A percentile compares a stretch with the other conserved stretches of the same genome.
Conservation (phyloP, 2,797 vertebrate species). For the Oryzias dopingdopingensis region DNA sequence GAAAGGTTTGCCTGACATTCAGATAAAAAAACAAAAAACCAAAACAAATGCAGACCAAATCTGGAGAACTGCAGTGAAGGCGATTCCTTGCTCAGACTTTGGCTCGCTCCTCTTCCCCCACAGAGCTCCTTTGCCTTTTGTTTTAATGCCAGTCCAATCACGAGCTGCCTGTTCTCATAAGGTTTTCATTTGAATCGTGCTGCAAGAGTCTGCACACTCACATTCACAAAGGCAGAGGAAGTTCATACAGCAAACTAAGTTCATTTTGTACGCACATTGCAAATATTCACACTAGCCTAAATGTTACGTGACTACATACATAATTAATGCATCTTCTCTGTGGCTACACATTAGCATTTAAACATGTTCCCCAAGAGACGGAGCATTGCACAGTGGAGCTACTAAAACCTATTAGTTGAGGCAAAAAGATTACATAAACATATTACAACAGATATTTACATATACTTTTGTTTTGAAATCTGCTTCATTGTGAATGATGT, state of each 20-base stretch:
- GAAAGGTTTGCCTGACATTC: slow-evolving; percentile 68
- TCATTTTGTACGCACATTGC: slow-evolving; percentile 14
- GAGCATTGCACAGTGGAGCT: slow-evolving; percentile 45
- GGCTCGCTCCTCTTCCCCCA: slow-evolving; percentile 27
- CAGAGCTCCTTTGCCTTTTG: slow-evolving; percentile 59
- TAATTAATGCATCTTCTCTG: slow-evolving; percentile 49
- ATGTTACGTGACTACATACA: slow-evolving; percentile 42
- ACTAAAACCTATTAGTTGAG: slow-evolving; percentile 52
- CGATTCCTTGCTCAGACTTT: slow-evolving; percentile 39
- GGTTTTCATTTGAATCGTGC: slow-evolving; percentile 72
- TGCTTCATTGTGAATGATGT: no score
- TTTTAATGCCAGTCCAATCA: slow-evolving; percentile 72
- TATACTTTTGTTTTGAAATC: no score
- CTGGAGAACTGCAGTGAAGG: slow-evolving; percentile 41
- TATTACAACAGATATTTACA: slow-evolving; percentile 23
- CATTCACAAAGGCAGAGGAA: slow-evolving; percentile 34
- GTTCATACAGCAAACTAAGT: slow-evolving; percentile 30
- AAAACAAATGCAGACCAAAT: slow-evolving; percentile 52
- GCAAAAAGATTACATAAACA: slow-evolving; percentile 45
- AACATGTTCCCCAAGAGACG: slow-evolving; percentile 50
- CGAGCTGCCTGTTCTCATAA: slow-evolving; percentile 57
- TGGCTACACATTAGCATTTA: slow-evolving; percentile 54
- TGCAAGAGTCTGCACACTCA: slow-evolving; percentile 43
- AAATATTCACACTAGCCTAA: slow-evolving; percentile 12
- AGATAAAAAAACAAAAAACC: slow-evolving; percentile 61